Base-by-base conservation (phyloP, 2,113 vertebrate genomes). In the Brachypteracias leptosomus region DNA sequence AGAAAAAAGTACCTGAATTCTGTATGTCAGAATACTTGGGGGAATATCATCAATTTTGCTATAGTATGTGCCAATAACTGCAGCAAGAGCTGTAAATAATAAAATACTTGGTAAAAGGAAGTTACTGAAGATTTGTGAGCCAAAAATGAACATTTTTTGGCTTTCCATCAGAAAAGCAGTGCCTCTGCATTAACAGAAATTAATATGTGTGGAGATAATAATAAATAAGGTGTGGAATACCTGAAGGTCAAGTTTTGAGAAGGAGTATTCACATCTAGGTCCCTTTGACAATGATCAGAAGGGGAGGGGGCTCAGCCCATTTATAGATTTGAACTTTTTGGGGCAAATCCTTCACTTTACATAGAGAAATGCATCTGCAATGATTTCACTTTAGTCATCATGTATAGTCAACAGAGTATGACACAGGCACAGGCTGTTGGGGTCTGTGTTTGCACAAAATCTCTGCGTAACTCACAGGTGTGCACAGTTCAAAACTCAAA, bases 11-110 rank as follows among this genome's bases (percentile, higher is more conserved):
- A 54, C 24, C 18, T 62, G 68, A 3, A 13, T 11, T 59, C 55
- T 9, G 4, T 28, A 35, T 66, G 54, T 63, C 77, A 72, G 33
- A 40, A 65, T 11, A 51, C 10, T 0, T 0, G 25, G 59, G 51
- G 35, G 36, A 86, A 77, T 20, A 11, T 2, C 22, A 51, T 5
- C 29, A 63, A 35, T 47, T 93, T 84, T 2, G 0, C 8, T 6
- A 47, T 36, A 47, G 16, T 42, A 36, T 0, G 3, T 3, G 25
- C 58, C 15, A 79, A 11, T 20, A 74, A 52, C 44, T 61, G 29
- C n/a, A 28, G 16, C 16, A 67, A 55, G 44, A 47, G 20, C 0
- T 59, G 44, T 25, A 85, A 88, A 65, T 47, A 68, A 47, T 65
- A 31, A 81, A 63, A 9, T 19, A 66, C 10, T 21, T 20, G 9